phyloP scores from a whole-genome alignment of 2,797 vertebrate genomes.

The Phataginus tetradactyla region DNA sequence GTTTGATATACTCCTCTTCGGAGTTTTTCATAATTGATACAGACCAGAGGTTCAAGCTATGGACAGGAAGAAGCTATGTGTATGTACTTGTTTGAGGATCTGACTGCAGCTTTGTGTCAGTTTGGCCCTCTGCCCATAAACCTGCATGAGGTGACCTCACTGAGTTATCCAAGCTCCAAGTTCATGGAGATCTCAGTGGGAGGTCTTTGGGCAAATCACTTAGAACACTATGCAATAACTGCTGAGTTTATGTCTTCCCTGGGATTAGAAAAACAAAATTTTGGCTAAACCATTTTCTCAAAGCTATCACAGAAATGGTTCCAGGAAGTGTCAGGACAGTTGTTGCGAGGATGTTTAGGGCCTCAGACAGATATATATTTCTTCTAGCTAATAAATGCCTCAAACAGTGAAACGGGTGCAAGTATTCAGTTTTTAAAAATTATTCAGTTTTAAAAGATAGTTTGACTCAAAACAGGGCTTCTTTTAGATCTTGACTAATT shows the following conservation, averaged over 20 bases:
- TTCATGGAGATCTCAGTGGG: slow-evolving; percentile 56
- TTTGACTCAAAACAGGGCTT: background rate
- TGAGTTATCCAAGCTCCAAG: slow-evolving; percentile 53
- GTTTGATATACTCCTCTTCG: background rate
- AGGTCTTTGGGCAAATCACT: slow-evolving; percentile 56
- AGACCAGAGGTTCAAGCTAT: background rate
- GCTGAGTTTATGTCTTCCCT: slow-evolving; percentile 75
- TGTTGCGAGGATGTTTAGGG: background rate
- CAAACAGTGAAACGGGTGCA: background rate
- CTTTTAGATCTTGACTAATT: background rate
- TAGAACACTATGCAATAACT: slow-evolving; percentile 43
- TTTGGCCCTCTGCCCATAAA: slow-evolving; percentile 63
- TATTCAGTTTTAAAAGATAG: background rate
- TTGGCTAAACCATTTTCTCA: slow-evolving; percentile 32
- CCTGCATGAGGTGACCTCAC: slow-evolving; percentile 68
- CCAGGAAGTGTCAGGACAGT: slow-evolving; percentile 17
- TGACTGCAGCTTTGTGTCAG: slow-evolving; percentile 50
- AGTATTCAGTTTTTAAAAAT: background rate
- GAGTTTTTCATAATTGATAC: background rate
- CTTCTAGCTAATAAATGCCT: background rate
- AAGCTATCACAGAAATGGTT: slow-evolving; percentile 53
- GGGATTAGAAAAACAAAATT: slow-evolving; percentile 66
- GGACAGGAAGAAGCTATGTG: background rate
- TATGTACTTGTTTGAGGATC: slow-evolving; percentile 43
- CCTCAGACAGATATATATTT: background rate